These are phyloP conservation scores for Actinernus sp. DNA, from an alignment of 92 coral and sea anemone genomes.

Conservation along the genomic window DNA sequence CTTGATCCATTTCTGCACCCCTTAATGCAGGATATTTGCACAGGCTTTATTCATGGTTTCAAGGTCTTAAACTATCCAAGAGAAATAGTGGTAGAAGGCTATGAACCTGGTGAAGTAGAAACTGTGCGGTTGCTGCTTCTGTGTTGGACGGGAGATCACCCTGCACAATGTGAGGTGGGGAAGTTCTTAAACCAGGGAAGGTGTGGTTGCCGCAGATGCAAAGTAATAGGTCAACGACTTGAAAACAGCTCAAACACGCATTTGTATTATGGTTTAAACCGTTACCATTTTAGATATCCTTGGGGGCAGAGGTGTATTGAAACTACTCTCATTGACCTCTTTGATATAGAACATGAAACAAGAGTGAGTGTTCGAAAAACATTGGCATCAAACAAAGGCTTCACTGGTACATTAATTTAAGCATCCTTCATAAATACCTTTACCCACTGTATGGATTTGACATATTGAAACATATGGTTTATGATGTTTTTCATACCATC, in stretches of 20 bases:
- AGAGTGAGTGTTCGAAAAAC: slow-evolving; percentile 49
- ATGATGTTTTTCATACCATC: slow-evolving; percentile 70
- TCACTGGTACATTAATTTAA: slow-evolving; percentile 62
- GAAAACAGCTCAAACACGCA: slow-evolving; percentile 46
- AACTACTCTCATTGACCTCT: slow-evolving; percentile 18
- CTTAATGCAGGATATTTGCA: slow-evolving; percentile 56
- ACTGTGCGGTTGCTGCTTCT: slow-evolving; percentile 35
- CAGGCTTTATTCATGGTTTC: slow-evolving; percentile 51
- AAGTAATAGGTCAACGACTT: slow-evolving; percentile 50
- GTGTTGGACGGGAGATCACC: slow-evolving; percentile 73
- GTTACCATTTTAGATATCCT: slow-evolving; percentile 53
- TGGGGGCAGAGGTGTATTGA: slow-evolving; percentile 56
- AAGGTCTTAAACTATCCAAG: slow-evolving; percentile 10
- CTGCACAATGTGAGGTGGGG: slow-evolving; percentile 71
- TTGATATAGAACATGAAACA: slow-evolving; percentile 63
- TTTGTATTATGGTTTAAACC: slow-evolving; percentile 66
- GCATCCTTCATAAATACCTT: slow-evolving; percentile 63
- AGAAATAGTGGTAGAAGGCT: slow-evolving; percentile 12
- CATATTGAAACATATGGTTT: slow-evolving; percentile 56
- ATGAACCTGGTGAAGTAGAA: slow-evolving; percentile 2
- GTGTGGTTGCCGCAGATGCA: slow-evolving; percentile 75
- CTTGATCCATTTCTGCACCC: slow-evolving; percentile 68
- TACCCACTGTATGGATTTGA: slow-evolving; percentile 75
- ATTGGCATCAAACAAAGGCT: slow-evolving; percentile 61
- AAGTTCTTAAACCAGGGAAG: slow-evolving; percentile 70